Evolutionary conservation across 1,140 invertebrate genomes (phyloP).

Genomic region (Drosophila ogumai): DNA sequence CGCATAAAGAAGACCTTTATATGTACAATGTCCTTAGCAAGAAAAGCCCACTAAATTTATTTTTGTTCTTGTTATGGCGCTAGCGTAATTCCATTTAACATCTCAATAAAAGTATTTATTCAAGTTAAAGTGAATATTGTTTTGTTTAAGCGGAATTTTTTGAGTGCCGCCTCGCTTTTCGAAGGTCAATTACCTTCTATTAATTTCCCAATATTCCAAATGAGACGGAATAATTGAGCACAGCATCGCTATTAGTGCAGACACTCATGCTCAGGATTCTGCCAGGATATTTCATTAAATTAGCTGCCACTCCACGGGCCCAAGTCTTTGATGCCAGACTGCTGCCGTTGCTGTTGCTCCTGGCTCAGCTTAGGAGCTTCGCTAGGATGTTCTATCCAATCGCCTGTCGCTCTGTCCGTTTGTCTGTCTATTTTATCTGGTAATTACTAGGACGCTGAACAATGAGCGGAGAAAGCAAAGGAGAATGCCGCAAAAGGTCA

Average conservation of each 20-base stretch:
- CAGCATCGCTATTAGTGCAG: conserved; percentile 7
- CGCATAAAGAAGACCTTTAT: conserved; percentile 11
- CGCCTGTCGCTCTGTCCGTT: background rate
- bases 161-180: background rate
- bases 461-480: conserved; percentile 26
- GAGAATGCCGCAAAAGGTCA: conserved; percentile 35
- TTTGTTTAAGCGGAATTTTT: conserved; percentile 2
- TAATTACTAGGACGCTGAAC: conserved; percentile 63
- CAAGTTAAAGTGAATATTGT: conserved; percentile 3
- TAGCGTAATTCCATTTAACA: background rate
- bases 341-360: background rate
- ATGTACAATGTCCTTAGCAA: background rate
- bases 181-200: conserved; percentile 31
- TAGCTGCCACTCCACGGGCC: conserved; percentile 10
- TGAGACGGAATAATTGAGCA: conserved; percentile 43
- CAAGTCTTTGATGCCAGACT: conserved; percentile 25
- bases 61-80: too few species aligned
- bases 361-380: conserved; percentile 38
- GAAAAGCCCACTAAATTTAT: conserved; percentile 6
- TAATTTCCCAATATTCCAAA: conserved; percentile 42
- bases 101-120: background rate
- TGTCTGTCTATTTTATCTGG: conserved; percentile 35
- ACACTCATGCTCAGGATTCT: conserved; percentile 6
- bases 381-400: conserved; percentile 10
- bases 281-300: conserved; percentile 47